phyloP scores from a whole-genome alignment of 2,888 invertebrate species.

The Drosophila flavopinicola region DNA sequence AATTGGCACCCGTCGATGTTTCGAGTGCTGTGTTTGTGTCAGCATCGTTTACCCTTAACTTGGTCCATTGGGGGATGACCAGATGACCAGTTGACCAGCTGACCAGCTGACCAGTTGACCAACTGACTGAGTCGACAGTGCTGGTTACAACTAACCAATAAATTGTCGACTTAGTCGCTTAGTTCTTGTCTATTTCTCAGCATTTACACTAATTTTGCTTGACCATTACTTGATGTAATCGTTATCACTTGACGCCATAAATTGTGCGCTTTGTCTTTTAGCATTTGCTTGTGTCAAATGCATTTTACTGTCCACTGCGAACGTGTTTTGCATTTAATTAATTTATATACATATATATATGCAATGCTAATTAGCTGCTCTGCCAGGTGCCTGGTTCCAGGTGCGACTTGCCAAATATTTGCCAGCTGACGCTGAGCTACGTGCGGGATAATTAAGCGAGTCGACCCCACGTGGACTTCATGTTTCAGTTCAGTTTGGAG shows the following conservation, averaged over 20 bases:
- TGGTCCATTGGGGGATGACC: slow-evolving; percentile 32
- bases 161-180: slow-evolving; percentile 59
- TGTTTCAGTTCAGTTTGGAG: slow-evolving; percentile 31
- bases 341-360: slow-evolving; percentile 27
- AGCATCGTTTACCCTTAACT: slow-evolving; percentile 65
- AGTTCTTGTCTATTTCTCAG: slow-evolving; percentile 39
- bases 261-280: slow-evolving; percentile 26
- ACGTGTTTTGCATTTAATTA: slow-evolving; percentile 69
- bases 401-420: slow-evolving; percentile 58
- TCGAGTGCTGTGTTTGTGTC: slow-evolving; percentile 59
- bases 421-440: slow-evolving; percentile 53
- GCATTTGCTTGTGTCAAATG: slow-evolving; percentile 32
- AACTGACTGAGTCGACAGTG: slow-evolving; percentile 58
- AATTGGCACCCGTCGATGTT: slow-evolving; percentile 70
- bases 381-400: not conserved
- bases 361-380: slow-evolving; percentile 49
- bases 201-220: slow-evolving; percentile 37
- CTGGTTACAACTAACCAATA: slow-evolving; percentile 45
- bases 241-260: slow-evolving; percentile 34
- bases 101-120: slow-evolving; percentile 51
- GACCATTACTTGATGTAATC: slow-evolving; percentile 34
- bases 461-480: slow-evolving; percentile 58
- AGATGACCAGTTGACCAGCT: slow-evolving; percentile 17
- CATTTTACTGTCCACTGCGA: slow-evolving; percentile 38
- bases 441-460: slow-evolving; percentile 64